phyloP scores from a whole-genome alignment of 2,113 vertebrate species.

The Stigmatopora nigra region DNA sequence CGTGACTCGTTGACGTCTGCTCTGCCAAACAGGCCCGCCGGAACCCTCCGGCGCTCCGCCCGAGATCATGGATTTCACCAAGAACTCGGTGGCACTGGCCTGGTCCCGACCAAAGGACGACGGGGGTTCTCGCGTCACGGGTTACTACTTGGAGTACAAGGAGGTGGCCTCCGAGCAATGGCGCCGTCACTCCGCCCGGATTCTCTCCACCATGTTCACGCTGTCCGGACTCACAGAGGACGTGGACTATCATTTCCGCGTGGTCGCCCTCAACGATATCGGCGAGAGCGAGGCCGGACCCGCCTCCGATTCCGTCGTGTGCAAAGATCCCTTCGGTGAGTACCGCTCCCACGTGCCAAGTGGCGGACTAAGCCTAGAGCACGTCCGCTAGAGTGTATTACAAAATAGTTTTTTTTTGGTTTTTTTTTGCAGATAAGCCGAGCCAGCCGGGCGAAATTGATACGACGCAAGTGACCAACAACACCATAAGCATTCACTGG shows the following conservation, averaged over 20 bases:
- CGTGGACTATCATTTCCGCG: conserved; percentile 88
- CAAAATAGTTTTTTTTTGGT: neutral
- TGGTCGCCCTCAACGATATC: conserved; percentile 86
- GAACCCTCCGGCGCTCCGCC: conserved; percentile 86
- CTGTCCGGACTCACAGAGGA: conserved; percentile 85
- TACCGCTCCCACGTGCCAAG: neutral
- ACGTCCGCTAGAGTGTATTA: neutral
- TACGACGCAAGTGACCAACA: conserved; percentile 81
- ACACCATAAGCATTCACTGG: conserved; percentile 85
- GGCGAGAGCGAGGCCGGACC: conserved; percentile 86
- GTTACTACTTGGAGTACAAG: conserved; percentile 91
- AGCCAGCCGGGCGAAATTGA: conserved; percentile 98
- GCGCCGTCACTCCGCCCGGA: conserved; percentile 82
- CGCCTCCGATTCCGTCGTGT: conserved; percentile 80
- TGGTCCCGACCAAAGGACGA: conserved; percentile 95
- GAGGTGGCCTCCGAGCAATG: conserved; percentile 85
- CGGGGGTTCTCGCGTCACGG: conserved; percentile 88
- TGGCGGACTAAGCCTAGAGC: neutral
- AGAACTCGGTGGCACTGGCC: conserved; percentile 85
- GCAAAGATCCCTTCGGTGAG: conserved; percentile 98
- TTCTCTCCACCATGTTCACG: conserved; percentile 90
- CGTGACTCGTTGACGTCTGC: too few species aligned
- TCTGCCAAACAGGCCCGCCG: too few species aligned
- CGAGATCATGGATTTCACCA: conserved; percentile 92
- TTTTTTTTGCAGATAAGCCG: conserved; percentile 83